phyloP scores from a whole-genome alignment of 2,888 invertebrate genomes.

The Acheta domesticus region DNA sequence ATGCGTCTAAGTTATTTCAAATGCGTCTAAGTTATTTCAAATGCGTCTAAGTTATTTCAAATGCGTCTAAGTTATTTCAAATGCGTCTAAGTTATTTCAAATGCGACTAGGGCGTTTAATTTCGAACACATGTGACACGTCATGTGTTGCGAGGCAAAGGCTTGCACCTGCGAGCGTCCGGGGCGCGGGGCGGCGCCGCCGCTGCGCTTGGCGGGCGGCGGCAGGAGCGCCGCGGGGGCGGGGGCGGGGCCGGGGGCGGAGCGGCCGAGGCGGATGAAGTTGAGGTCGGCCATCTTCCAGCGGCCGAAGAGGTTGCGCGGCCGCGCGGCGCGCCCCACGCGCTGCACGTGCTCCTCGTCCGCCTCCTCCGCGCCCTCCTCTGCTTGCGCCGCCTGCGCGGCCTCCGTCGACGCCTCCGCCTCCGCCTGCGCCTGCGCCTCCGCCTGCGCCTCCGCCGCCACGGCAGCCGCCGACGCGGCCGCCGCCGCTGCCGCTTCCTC shows the following conservation, averaged over 20 bases:
- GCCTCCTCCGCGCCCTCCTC: slow-evolving; percentile 32
- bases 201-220: not conserved
- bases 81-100: too few relatives aligned
- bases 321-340: slow-evolving; percentile 32
- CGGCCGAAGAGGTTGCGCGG: slow-evolving; percentile 27
- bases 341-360: slow-evolving; percentile 35
- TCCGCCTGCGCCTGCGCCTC: too few relatives aligned
- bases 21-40: too few relatives aligned
- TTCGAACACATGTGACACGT: too few relatives aligned
- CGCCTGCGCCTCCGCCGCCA: too few relatives aligned
- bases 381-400: slow-evolving; percentile 36
- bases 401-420: slow-evolving; percentile 38
- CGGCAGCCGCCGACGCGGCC: too few relatives aligned
- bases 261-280: slow-evolving; percentile 34
- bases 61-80: too few relatives aligned
- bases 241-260: not conserved
- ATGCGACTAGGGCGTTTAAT: too few relatives aligned
- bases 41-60: too few relatives aligned
- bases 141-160: too few relatives aligned
- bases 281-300: slow-evolving; percentile 33
- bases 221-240: not conserved
- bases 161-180: not conserved
- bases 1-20: too few relatives aligned
- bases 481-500: slow-evolving; percentile 22
- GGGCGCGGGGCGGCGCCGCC: not conserved